These are phyloP conservation scores for Clytia hemisphaerica DNA, from an alignment of 30 jellyfish, hydroid and myxozoan species.

Conservation along the genomic window DNA sequence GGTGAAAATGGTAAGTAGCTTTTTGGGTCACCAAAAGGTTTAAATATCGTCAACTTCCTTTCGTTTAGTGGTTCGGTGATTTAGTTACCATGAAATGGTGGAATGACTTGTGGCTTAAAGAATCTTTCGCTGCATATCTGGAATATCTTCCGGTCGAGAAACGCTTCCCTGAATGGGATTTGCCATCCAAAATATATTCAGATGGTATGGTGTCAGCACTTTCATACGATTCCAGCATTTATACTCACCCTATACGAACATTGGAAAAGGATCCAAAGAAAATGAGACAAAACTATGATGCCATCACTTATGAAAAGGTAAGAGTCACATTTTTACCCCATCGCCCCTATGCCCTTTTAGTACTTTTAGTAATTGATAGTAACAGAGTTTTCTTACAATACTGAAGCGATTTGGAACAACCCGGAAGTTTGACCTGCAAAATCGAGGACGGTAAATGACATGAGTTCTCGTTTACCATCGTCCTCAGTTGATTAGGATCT, in stretches of 20 bases:
- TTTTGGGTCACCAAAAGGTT: too few relatives aligned
- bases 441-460: too few relatives aligned
- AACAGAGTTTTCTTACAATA: too few relatives aligned
- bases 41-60: too few relatives aligned
- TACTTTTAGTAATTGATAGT: too few relatives aligned
- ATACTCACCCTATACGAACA: constrained; percentile 17
- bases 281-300: constrained; percentile 15
- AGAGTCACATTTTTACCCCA: too few relatives aligned
- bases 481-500: too few relatives aligned
- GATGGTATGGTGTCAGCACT: constrained; percentile 5
- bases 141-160: constrained; percentile 11
- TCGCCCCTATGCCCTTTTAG: too few relatives aligned
- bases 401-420: too few relatives aligned
- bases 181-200: not conserved
- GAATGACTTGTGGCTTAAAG: constrained; percentile 35
- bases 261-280: not conserved
- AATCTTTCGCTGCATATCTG: constrained; percentile 30
- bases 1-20: too few relatives aligned
- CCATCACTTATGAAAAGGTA: constrained; percentile 16
- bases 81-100: constrained; percentile 29
- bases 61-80: constrained; percentile 35
- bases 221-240: constrained; percentile 16
- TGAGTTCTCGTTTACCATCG: too few relatives aligned
- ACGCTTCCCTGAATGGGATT: constrained; percentile 26
- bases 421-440: too few relatives aligned